Evolutionary conservation across 2,797 vertebrate genomes (phyloP), one percentile per base, ranked within the genome.

Genomic region (Selene dorsalis): DNA sequence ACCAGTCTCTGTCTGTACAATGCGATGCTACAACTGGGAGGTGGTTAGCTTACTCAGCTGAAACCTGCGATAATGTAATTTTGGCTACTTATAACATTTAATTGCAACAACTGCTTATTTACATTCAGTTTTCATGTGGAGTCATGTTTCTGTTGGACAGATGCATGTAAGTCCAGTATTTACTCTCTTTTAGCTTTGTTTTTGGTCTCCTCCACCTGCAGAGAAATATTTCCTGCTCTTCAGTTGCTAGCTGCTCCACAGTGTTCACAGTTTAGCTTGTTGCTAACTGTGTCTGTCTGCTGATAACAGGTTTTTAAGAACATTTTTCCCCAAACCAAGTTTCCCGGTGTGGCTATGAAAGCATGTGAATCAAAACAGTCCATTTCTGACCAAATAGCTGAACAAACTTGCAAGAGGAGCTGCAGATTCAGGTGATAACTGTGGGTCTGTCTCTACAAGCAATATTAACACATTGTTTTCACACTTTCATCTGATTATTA

Each of bases 191-290:
- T 56, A 11, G 73, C 53, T 55, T 17, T 30, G 18, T 7, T 50
- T 47, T 72, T 67, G 30, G 39, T 48, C 57, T 56, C 69, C 9
- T 35, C 38, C 17, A 48, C 18, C 47, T 60, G 16, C 53, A 53
- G 22, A 65, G 45, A 59, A 28, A 38, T n/a, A n/a, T n/a, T n/a
- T n/a, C n/a, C 7, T 24, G 1, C n/a, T 50, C 1, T 13, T 41
- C 3, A 41, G 39, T 14, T 41, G 39, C 39, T 13, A 18, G 20
- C 17, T 32, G 1, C 26, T 57, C 2, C 22, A 6, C 47, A 8
- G 2, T 65, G 16, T 65, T 57, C 11, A 47, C 4, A n/a, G n/a
- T n/a, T n/a, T 5, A 43, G 38, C 24, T 41, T 5, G 22, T 39
- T 0, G 2, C 38, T 68, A n/a, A 38, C 18, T 28, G 14, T 39